Evolutionary conservation across 1,140 invertebrate species (phyloP), one percentile per base, ranked within the genome.

Genomic region (Macrotrachela quadricornifera): DNA sequence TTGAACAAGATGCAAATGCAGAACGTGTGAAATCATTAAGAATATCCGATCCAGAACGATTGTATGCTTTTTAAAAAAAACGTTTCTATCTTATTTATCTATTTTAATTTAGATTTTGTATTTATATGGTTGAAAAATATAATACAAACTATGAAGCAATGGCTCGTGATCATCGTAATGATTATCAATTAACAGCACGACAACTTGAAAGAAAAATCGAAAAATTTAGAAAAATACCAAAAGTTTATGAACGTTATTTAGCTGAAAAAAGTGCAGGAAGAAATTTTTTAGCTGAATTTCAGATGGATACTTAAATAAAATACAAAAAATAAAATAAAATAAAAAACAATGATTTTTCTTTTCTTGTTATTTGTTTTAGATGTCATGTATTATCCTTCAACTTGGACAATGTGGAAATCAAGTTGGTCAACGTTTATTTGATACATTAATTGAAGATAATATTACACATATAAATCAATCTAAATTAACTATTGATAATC

Each of bases 391-490:
- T 10, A 69, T 66, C 10, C 46, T 73, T 42, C 71, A 73, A 57
- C 46, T 73, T 41, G 71, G 71, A 44, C 71, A 73, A 57, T 73
- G 70, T 64, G 71, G 71, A 14, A 73, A 72, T 57, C 71, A 73
- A 60, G 62, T 72, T 49, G 71, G 71, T 14, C 60, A 63, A 46
- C 61, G 66, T 51, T 59, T 71, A 41, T 72, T 71, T 57, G 57
- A 61, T 9, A 65, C 63, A n/a, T 21, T 71, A 15, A 59, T 62
- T 17, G 62, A 69, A 10, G 65, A 69, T 58, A 48, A 61, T 39
- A 49, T 59, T 51, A 42, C 44, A 10, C 13, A 59, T 12, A 6
- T 6, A 6, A 30, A n/a, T 18, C 1, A 8, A 11, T 3, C 15
- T 11, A 37, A 36, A 13, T 13, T 15, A 42, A n/a, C 10, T 9